These are phyloP conservation scores for Hartigia nigra DNA, from an alignment of 2,888 invertebrate genomes.

Conservation along the genomic window DNA sequence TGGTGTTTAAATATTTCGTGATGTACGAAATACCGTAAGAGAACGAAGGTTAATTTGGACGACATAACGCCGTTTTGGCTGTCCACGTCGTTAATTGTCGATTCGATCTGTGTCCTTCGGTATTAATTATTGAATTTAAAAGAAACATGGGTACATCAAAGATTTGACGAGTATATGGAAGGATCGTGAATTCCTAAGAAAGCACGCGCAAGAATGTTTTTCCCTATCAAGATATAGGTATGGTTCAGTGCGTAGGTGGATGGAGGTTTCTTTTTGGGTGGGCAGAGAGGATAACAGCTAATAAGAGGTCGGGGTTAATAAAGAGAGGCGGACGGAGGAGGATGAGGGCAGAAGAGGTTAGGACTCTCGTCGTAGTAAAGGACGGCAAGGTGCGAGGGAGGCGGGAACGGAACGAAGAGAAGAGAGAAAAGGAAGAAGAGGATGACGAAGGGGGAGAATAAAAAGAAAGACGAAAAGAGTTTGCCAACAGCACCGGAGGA, in stretches of 20 bases:
- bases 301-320: neutral
- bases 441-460: conserved; percentile 35
- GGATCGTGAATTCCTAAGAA: neutral
- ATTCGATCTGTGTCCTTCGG: neutral
- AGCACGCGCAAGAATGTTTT: neutral
- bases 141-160: neutral
- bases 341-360: neutral
- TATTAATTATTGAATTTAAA: neutral
- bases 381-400: conserved; percentile 17
- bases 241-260: neutral
- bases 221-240: neutral
- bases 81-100: neutral
- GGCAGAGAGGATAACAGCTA: neutral
- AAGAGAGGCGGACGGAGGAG: neutral
- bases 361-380: neutral
- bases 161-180: neutral
- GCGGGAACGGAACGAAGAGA: conserved; percentile 15
- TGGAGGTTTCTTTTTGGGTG: neutral
- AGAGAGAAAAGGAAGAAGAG: conserved; percentile 24
- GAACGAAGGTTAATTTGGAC: conserved; percentile 17
- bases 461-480: conserved; percentile 37
- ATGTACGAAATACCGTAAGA: conserved; percentile 33
- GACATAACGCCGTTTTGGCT: neutral
- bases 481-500: conserved; percentile 61
- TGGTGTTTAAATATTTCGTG: neutral